Conservation (phyloP, 1,140 invertebrate genomes). For the Procambarus virginalis region DNA sequence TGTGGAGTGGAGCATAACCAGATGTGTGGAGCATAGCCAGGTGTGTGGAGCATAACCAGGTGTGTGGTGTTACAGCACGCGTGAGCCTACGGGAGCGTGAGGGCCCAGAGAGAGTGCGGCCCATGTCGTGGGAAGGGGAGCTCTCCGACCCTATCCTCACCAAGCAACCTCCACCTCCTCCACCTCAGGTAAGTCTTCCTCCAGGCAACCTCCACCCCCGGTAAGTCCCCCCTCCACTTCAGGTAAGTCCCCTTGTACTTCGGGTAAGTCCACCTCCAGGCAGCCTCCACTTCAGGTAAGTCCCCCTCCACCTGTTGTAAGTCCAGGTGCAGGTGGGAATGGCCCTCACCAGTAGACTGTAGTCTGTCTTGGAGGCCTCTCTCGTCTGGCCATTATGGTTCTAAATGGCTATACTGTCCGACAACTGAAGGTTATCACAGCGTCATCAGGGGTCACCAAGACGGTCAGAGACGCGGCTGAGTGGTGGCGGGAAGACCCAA, state of each 20-base stretch:
- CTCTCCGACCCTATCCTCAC: constrained; percentile 38
- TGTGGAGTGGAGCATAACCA: no score
- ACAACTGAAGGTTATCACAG: no score
- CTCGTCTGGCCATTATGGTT: no score
- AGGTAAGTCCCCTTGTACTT: background rate
- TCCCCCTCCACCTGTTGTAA: background rate
- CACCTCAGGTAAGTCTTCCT: background rate
- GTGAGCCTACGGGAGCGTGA: constrained; percentile 44
- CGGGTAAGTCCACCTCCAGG: background rate
- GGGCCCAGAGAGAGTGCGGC: constrained; percentile 35
- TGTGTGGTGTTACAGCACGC: constrained; percentile 17
- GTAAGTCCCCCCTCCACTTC: background rate
- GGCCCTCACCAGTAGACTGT: no score
- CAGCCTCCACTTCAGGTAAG: background rate
- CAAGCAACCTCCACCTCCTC: constrained; percentile 8
- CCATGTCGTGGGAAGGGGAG: constrained; percentile 60
- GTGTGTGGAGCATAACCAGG: no score
- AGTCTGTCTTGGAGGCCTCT: no score
- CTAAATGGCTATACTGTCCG: no score
- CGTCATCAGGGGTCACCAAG: no score
- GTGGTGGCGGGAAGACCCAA: no score
- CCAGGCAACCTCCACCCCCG: background rate
- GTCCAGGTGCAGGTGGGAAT: background rate
- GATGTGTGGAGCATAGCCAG: no score
- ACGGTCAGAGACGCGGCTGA: no score